phyloP scores from a whole-genome alignment of 1,140 invertebrate species.

The Ceratitis capitata region DNA sequence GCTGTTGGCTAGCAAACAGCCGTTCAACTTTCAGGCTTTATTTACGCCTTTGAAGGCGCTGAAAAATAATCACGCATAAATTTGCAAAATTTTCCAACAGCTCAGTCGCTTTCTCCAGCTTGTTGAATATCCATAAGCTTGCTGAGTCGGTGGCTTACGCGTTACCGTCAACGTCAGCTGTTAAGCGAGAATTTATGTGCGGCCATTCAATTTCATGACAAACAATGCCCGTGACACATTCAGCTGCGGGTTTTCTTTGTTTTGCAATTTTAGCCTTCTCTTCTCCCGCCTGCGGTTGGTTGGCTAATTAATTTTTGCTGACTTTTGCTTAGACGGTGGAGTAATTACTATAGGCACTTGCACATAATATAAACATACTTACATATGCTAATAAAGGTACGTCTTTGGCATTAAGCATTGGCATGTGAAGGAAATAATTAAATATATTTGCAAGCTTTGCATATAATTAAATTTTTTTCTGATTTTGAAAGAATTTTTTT shows the following conservation, averaged over 20 bases:
- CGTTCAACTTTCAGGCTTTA: neutral
- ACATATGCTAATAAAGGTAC: neutral
- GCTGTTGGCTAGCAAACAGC: neutral
- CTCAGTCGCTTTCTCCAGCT: neutral
- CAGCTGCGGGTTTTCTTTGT: neutral
- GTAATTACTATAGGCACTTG: neutral
- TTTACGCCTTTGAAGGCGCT: neutral
- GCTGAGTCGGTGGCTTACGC: neutral
- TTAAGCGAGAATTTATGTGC: neutral
- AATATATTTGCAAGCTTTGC: neutral
- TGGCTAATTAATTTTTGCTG: conserved; percentile 21
- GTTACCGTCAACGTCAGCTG: neutral
- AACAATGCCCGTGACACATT: neutral
- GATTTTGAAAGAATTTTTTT: neutral
- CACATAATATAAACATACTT: no score
- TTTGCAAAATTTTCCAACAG: neutral
- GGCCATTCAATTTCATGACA: neutral
- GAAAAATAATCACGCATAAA: conserved; percentile 16
- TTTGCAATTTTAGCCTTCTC: neutral
- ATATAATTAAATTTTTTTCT: neutral
- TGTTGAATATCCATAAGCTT: neutral
- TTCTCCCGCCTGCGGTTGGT: neutral
- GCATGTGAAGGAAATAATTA: neutral
- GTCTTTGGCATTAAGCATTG: neutral
- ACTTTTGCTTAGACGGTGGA: neutral